These are phyloP conservation scores for Maconellicoccus hirsutus DNA, from an alignment of 1,140 invertebrate genomes.

Conservation along the genomic window DNA sequence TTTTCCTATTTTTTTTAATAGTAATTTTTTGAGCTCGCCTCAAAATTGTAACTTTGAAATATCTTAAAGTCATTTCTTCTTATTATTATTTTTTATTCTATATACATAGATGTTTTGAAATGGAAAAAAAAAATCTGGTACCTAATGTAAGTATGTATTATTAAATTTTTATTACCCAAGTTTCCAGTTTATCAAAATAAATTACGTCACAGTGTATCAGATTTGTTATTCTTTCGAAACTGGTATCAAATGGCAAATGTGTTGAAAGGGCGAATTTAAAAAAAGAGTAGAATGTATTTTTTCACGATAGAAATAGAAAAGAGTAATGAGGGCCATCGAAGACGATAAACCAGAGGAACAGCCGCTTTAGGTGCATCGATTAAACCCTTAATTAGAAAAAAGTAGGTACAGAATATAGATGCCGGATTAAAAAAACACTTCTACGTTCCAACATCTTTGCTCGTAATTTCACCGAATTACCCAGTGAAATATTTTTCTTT, in stretches of 20 bases:
- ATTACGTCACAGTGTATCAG: not conserved
- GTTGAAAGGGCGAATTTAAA: no score
- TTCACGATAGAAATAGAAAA: no score
- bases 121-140: not conserved
- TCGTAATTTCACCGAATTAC: not conserved
- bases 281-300: no score
- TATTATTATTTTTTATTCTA: not conserved
- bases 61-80: slow-evolving; percentile 5
- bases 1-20: not conserved
- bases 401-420: no score
- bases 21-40: not conserved
- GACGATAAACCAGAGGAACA: no score
- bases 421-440: no score
- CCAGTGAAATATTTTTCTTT: not conserved
- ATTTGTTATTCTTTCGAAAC: not conserved
- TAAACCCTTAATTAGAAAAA: no score
- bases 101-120: not conserved
- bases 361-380: no score
- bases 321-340: no score
- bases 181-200: slow-evolving; percentile 9
- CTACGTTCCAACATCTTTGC: no score
- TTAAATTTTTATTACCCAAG: slow-evolving; percentile 5
- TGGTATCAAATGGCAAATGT: no score
- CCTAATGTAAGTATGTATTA: slow-evolving; percentile 10
- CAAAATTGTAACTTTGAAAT: not conserved